Conservation (phyloP, 30 jellyfish, hydroid and myxozoan species). For the Chrysaora quinquecirrha region DNA sequence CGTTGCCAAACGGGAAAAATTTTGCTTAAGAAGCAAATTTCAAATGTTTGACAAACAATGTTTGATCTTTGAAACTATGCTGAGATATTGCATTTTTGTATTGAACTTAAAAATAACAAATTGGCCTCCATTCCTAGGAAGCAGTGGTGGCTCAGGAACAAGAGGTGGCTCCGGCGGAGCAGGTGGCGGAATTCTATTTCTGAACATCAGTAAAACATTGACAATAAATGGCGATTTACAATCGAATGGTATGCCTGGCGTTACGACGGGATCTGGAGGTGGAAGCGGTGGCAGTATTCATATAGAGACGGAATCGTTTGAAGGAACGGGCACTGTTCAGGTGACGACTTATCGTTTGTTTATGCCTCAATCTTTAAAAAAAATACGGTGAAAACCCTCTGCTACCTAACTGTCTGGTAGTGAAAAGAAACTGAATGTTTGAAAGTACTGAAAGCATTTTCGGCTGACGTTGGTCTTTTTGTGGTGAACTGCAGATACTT, state of each 20-base stretch:
- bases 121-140: neutral
- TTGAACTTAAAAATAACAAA: neutral
- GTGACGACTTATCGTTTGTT: neutral
- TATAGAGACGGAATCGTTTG: conserved; percentile 25
- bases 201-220: conserved; percentile 49
- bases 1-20: too few relatives aligned
- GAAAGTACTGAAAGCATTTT: too few relatives aligned
- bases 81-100: too few relatives aligned
- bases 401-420: too few relatives aligned
- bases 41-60: too few relatives aligned
- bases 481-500: too few relatives aligned
- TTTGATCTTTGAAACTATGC: too few relatives aligned
- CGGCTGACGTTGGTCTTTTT: too few relatives aligned
- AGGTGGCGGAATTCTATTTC: conserved; percentile 61
- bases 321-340: conserved; percentile 63
- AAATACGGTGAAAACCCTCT: too few relatives aligned
- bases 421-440: too few relatives aligned
- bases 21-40: too few relatives aligned
- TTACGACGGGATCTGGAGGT: conserved; percentile 51
- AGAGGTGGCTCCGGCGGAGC: conserved; percentile 60
- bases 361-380: too few relatives aligned
- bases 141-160: conserved; percentile 59
- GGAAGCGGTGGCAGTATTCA: conserved; percentile 64
- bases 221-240: conserved; percentile 57
- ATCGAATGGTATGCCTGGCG: conserved; percentile 56